These are phyloP conservation scores for Microctenopoma lineatum DNA, from an alignment of 2,797 vertebrate genomes.

Conservation along the genomic window DNA sequence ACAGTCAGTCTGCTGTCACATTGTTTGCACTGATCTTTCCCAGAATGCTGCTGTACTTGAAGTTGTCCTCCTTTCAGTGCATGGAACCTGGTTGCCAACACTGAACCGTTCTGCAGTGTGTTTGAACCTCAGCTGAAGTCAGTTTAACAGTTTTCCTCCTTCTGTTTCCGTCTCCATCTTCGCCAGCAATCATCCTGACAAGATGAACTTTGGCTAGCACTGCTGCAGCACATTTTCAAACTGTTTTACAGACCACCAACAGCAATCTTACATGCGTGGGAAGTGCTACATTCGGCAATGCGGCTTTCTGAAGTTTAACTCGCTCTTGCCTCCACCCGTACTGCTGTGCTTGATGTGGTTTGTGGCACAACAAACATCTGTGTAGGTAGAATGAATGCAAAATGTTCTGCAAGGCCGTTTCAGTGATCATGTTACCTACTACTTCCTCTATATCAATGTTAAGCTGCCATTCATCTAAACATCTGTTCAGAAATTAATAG, in stretches of 20 bases:
- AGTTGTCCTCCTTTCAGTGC: conserved; percentile 14
- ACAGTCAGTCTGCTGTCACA: conserved; percentile 6
- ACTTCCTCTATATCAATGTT: background rate
- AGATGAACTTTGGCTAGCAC: conserved; percentile 18
- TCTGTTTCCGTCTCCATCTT: conserved; percentile 30
- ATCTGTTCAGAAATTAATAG: background rate
- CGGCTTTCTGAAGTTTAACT: conserved; percentile 10
- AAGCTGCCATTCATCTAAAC: background rate
- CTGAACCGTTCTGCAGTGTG: conserved; percentile 42
- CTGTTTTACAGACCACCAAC: conserved; percentile 25
- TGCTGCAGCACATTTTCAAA: conserved; percentile 35
- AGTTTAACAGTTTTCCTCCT: conserved; percentile 26
- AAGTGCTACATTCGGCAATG: conserved; percentile 12
- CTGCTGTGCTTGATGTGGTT: conserved; percentile 2
- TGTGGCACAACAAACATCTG: conserved; percentile 4
- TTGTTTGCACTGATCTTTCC: background rate
- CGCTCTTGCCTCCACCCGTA: background rate
- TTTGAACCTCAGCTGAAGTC: conserved; percentile 41
- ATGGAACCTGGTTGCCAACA: conserved; percentile 14
- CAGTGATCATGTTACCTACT: background rate
- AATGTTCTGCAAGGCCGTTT: conserved; percentile 7
- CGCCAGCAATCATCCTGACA: conserved; percentile 28
- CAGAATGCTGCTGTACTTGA: conserved; percentile 24
- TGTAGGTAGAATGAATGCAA: background rate
- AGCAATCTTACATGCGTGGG: background rate